A percentile compares a stretch with the other conserved stretches of the same genome.
phyloP scores from a whole-genome alignment of 2,113 vertebrate species.

The Dipodomys spectabilis region DNA sequence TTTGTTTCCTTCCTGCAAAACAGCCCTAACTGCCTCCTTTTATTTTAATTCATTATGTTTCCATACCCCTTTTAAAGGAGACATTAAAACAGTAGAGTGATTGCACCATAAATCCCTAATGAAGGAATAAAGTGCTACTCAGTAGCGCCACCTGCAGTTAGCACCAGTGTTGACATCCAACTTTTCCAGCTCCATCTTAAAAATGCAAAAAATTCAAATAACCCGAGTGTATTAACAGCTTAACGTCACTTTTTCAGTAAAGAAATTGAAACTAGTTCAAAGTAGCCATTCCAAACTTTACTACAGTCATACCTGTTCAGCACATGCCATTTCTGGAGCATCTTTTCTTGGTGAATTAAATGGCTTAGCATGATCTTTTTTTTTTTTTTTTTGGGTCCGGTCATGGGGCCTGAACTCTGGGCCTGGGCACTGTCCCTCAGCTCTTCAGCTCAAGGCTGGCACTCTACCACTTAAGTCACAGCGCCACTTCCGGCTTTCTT shows the following conservation, averaged over 20 bases:
- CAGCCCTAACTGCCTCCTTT: conserved; percentile 84
- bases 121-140: conserved; percentile 78
- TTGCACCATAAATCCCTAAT: conserved; percentile 82
- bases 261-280: neutral
- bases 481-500: no score
- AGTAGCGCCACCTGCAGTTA: conserved; percentile 82
- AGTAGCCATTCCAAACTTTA: neutral
- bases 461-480: no score
- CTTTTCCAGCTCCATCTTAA: conserved; percentile 35
- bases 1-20: conserved; percentile 84
- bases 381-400: no score
- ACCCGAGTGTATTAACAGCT: neutral
- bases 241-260: neutral
- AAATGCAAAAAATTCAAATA: conserved; percentile 14
- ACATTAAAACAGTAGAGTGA: conserved; percentile 77
- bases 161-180: conserved; percentile 33
- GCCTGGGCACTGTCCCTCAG: no score
- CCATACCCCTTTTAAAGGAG: conserved; percentile 80
- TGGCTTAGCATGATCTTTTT: no score
- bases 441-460: no score
- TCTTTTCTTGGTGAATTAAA: neutral
- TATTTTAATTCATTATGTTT: conserved; percentile 82
- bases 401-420: no score
- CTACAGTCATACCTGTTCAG: neutral
- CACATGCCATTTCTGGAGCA: neutral